Percentiles rank a stretch among this genome's conserved stretches.
These are phyloP conservation scores for Drosophila pseudoananassae DNA, from an alignment of 1,140 invertebrate genomes.

Conservation along the genomic window DNA sequence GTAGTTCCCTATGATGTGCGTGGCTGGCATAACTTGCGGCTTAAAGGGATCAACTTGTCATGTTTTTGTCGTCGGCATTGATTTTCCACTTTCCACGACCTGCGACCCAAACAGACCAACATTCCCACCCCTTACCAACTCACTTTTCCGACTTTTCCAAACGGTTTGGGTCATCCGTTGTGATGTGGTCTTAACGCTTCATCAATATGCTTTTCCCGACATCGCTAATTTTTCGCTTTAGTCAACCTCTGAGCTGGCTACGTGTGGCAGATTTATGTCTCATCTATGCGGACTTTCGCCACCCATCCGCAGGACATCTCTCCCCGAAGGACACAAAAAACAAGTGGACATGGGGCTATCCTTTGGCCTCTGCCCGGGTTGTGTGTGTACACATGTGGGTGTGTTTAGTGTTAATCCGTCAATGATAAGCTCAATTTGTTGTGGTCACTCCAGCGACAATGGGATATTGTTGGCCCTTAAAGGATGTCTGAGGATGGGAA, in stretches of 20 bases:
- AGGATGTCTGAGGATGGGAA: slow-evolving; percentile 13
- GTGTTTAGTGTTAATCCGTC: slow-evolving; percentile 82
- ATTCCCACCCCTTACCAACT: slow-evolving; percentile 10
- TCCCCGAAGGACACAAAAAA: slow-evolving; percentile 26
- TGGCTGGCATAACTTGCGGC: slow-evolving; percentile 82
- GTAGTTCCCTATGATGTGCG: slow-evolving; percentile 52
- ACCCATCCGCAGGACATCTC: background rate
- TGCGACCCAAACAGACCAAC: slow-evolving; percentile 30
- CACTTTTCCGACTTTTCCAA: slow-evolving; percentile 7
- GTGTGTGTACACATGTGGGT: slow-evolving; percentile 40
- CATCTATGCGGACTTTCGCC: slow-evolving; percentile 32
- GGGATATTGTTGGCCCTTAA: slow-evolving; percentile 25
- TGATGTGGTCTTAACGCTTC: slow-evolving; percentile 77
- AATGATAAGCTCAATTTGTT: slow-evolving; percentile 83
- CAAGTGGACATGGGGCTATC: slow-evolving; percentile 51
- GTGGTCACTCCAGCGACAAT: slow-evolving; percentile 78
- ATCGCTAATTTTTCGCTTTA: slow-evolving; percentile 74
- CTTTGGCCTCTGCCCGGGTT: slow-evolving; percentile 7
- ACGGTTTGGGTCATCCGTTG: slow-evolving; percentile 58
- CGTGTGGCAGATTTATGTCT: slow-evolving; percentile 77
- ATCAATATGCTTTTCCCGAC: slow-evolving; percentile 77
- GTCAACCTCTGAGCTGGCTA: slow-evolving; percentile 64
- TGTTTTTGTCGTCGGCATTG: slow-evolving; percentile 76
- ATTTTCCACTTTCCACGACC: slow-evolving; percentile 73
- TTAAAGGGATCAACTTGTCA: slow-evolving; percentile 82